These are phyloP conservation scores for Pipistrellus kuhlii DNA, from an alignment of 2,797 vertebrate genomes.

Conservation along the genomic window DNA sequence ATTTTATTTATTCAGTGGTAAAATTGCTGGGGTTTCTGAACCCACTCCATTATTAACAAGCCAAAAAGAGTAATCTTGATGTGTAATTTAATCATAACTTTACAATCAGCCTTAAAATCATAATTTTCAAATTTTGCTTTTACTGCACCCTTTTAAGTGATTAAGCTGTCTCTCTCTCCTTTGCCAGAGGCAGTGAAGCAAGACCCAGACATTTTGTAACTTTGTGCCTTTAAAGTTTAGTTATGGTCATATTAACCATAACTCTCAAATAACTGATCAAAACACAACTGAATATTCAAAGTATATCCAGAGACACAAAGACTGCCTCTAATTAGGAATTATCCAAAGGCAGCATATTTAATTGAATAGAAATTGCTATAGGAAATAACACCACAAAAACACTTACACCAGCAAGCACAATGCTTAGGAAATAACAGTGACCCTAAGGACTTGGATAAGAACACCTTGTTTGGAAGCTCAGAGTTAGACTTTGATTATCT, in stretches of 20 bases:
- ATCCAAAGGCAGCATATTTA: background rate
- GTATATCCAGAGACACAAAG: slow-evolving; percentile 39
- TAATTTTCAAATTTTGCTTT: slow-evolving; percentile 63
- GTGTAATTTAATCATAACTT: slow-evolving; percentile 49
- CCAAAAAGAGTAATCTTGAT: slow-evolving; percentile 47
- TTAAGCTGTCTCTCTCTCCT: slow-evolving; percentile 24
- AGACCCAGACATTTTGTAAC: slow-evolving; percentile 28
- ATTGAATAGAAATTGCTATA: slow-evolving; percentile 48
- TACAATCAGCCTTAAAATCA: slow-evolving; percentile 42
- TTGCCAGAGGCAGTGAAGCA: slow-evolving; percentile 54
- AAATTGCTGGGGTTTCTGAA: slow-evolving; percentile 50
- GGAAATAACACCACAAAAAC: slow-evolving; percentile 29
- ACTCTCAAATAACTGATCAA: slow-evolving; percentile 62
- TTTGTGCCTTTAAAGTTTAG: slow-evolving; percentile 53
- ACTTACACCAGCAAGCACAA: slow-evolving; percentile 22
- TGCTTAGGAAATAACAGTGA: slow-evolving; percentile 14
- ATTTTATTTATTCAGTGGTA: slow-evolving; percentile 22
- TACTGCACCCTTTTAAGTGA: slow-evolving; percentile 45
- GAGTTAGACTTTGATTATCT: slow-evolving; percentile 18
- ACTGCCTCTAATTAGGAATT: slow-evolving; percentile 52
- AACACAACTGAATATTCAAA: slow-evolving; percentile 43
- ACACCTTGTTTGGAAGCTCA: background rate
- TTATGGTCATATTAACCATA: slow-evolving; percentile 53
- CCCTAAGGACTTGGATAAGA: background rate
- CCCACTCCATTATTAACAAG: slow-evolving; percentile 28